Percentiles rank a stretch among this genome's conserved stretches.
Conservation (phyloP, 2,797 vertebrate genomes). For the Apodemus agrarius region DNA sequence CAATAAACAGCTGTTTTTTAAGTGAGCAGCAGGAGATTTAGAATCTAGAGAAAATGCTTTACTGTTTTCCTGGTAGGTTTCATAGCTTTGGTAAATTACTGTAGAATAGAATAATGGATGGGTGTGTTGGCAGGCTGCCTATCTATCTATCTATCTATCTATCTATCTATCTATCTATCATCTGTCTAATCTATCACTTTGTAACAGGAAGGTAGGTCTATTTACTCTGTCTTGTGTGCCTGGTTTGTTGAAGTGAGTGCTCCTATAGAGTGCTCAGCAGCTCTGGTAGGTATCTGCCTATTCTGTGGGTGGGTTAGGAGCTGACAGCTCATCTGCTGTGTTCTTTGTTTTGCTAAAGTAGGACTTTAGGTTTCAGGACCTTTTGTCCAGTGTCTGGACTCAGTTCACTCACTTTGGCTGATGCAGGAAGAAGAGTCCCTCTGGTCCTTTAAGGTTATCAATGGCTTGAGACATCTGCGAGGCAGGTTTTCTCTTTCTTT, state of each 20-base stretch:
- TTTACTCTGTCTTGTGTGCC: neutral
- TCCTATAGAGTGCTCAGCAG: neutral
- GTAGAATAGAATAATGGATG: neutral
- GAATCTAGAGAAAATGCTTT: neutral
- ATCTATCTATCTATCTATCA: neutral
- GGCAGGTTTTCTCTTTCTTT: neutral
- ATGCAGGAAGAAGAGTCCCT: neutral
- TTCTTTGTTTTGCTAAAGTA: slow-evolving; percentile 18
- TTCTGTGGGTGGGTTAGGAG: neutral
- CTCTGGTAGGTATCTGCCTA: neutral
- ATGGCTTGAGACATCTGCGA: neutral
- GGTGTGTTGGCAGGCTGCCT: neutral
- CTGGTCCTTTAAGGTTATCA: neutral
- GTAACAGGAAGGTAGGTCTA: neutral
- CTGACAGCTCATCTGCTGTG: neutral
- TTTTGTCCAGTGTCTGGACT: neutral
- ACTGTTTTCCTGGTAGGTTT: neutral
- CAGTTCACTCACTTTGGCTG: slow-evolving; percentile 50
- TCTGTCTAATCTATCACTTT: neutral
- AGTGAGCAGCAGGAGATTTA: neutral
- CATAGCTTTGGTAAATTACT: neutral
- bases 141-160: neutral
- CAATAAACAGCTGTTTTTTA: neutral
- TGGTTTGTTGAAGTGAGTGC: neutral
- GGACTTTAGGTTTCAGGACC: neutral